A percentile compares a stretch with the other conserved stretches of the same genome.
These are phyloP conservation scores for Mustela nigripes DNA, from an alignment of 2,113 vertebrate species.

Conservation along the genomic window DNA sequence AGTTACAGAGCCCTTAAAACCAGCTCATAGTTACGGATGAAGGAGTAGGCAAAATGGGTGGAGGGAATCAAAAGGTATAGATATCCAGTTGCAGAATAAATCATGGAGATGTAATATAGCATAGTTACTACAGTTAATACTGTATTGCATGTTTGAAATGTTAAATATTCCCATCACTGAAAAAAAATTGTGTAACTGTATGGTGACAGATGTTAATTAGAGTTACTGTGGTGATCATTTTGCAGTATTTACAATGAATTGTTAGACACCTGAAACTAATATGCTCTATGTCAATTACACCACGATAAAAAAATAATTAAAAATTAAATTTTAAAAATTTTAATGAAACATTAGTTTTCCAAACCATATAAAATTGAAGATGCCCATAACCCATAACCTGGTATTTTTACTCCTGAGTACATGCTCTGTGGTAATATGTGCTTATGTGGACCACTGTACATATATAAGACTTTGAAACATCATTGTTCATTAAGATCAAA, in stretches of 20 bases:
- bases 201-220: neutral
- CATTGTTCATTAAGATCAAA: neutral
- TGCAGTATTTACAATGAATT: neutral
- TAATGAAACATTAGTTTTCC: neutral
- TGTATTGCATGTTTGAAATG: neutral
- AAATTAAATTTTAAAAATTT: neutral
- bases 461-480: neutral
- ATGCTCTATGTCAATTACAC: neutral
- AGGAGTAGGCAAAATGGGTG: neutral
- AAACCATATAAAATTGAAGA: neutral
- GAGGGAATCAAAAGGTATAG: neutral
- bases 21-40: neutral
- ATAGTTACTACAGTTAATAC: neutral
- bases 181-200: neutral
- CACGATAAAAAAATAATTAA: neutral
- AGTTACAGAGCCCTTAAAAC: neutral
- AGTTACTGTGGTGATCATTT: neutral
- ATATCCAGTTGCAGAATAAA: neutral
- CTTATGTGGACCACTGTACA: neutral
- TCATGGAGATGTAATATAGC: neutral
- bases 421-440: neutral
- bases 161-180: neutral
- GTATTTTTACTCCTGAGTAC: neutral
- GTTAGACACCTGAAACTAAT: neutral
- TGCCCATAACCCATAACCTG: neutral